Evolutionary conservation across 1,140 invertebrate species (phyloP), one percentile per base, ranked within the genome.

Genomic region (Leptinotarsa lineolata): DNA sequence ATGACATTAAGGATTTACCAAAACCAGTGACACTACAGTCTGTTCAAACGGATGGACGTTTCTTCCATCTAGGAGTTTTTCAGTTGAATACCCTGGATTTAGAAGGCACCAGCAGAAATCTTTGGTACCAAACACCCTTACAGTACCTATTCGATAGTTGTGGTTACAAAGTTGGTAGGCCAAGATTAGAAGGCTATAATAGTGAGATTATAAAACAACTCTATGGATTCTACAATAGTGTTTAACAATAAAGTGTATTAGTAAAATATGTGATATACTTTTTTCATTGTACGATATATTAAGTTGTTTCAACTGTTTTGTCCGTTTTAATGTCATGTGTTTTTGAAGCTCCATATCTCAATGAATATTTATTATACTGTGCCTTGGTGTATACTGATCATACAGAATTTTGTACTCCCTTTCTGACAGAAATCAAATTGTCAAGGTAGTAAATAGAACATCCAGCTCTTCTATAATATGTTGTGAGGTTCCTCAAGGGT

Each of bases 21-120:
- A 88, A 92, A 80, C 95, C 95, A n/a, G 85, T 96, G 63, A 90
- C 90, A 39, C 82, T 96, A 12, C 95, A 96, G 81, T 91, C 91
- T 81, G 86, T 96, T 74, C 92, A 95, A 65, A 91, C 91, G 1
- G 90, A 95, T 81, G 90, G 93, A 16, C 85, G 89, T 72, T 82
- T 85, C 8, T 94, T 94, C 80, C 90, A 95, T 81, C 96, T 96
- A 83, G 91, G 91, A 12, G 88, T 94, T 48, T 90, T 94, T 75
- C 94, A 97, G 85, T 85, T 97, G n/a, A 96, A 97, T 81, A 95
- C 93, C 2, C 84, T 95, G 20, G 86, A 93, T 83, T 76, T 94
- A 4, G 86, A 90, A 81, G 85, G 86, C 3, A 84, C 88, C 44
- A 83, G 87, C 2, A 94, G 91, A 81, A 97, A 97, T 85, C 88